Evolutionary conservation across 2,888 invertebrate species (phyloP).

Genomic region (Chrysotoxum bicinctum): DNA sequence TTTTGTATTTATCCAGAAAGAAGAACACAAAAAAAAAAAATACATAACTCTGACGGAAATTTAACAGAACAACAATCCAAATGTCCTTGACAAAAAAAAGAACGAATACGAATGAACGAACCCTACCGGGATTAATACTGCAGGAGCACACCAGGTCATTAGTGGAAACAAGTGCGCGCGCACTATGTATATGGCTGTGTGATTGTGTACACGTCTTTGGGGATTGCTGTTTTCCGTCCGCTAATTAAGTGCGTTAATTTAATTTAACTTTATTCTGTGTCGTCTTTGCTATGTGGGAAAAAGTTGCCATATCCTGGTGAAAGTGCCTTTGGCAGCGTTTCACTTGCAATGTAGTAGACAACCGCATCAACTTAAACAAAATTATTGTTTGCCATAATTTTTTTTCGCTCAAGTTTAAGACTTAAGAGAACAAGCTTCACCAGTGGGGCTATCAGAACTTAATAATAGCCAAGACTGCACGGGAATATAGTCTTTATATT

Average conservation of each 20-base stretch:
- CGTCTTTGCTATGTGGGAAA: background rate
- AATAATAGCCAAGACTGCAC: background rate
- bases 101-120: conserved; percentile 9
- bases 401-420: conserved; percentile 4
- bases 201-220: conserved; percentile 27
- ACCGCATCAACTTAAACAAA: conserved; percentile 51
- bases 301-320: background rate
- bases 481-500: background rate
- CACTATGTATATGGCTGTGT: conserved; percentile 7
- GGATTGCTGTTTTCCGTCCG: conserved; percentile 53
- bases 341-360: conserved; percentile 38
- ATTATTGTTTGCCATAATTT: conserved; percentile 16
- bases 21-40: background rate
- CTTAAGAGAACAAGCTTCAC: background rate
- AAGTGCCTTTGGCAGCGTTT: conserved; percentile 9
- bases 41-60: conserved; percentile 33
- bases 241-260: conserved; percentile 67
- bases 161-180: conserved; percentile 30
- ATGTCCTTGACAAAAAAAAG: conserved; percentile 57
- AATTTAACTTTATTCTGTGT: conserved; percentile 36
- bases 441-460: background rate
- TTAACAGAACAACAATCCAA: conserved; percentile 59
- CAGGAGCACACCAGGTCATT: conserved; percentile 46
- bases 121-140: conserved; percentile 57
- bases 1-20: background rate